phyloP scores from a whole-genome alignment of 2,113 vertebrate genomes.

The Rousettus leschenaultii region DNA sequence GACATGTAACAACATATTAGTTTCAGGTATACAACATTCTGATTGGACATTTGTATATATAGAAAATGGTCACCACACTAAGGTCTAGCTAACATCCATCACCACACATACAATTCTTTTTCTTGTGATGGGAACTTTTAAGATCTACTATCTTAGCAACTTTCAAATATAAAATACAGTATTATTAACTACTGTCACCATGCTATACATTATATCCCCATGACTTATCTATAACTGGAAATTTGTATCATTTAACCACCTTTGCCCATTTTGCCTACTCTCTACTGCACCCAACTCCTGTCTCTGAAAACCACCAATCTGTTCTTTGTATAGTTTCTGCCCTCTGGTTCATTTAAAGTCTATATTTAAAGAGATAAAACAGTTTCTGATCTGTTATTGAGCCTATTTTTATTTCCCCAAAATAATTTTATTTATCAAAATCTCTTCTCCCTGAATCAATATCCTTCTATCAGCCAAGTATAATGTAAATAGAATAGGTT shows the following conservation, averaged over 20 bases:
- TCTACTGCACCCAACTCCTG: neutral
- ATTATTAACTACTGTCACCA: neutral
- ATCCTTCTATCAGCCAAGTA: neutral
- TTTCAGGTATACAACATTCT: neutral
- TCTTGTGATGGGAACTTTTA: neutral
- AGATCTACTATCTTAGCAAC: neutral
- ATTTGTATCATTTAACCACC: neutral
- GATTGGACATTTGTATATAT: neutral
- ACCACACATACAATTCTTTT: neutral
- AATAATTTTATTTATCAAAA: neutral
- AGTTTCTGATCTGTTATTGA: neutral
- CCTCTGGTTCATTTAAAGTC: neutral
- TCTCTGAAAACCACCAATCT: neutral
- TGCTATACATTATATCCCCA: neutral
- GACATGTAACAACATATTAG: neutral
- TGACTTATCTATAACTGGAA: neutral
- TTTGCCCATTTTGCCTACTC: neutral
- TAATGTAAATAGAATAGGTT: neutral
- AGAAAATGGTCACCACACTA: neutral
- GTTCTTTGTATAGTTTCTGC: neutral
- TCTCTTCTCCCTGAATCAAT: neutral
- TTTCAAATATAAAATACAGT: neutral
- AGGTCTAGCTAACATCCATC: neutral
- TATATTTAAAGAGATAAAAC: conserved; percentile 9
- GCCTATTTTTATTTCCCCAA: neutral